These are phyloP conservation scores for Sitophilus oryzae DNA, from an alignment of 1,140 invertebrate genomes.

Conservation along the genomic window DNA sequence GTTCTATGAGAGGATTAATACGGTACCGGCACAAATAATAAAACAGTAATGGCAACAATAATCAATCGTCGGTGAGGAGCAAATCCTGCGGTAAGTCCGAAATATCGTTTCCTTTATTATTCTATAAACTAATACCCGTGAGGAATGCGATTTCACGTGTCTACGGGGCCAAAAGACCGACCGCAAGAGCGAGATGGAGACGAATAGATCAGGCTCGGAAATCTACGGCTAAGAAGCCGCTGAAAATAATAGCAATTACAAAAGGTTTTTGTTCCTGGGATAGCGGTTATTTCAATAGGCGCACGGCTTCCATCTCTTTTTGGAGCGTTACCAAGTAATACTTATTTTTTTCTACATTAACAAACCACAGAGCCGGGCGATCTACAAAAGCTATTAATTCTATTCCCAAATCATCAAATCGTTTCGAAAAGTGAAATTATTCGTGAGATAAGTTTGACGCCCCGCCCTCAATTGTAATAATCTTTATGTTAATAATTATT, in stretches of 20 bases:
- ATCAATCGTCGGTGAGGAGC: neutral
- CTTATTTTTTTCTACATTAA: neutral
- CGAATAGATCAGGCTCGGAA: constrained; percentile 8
- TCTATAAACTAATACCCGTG: constrained; percentile 20
- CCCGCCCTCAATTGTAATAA: too few relatives aligned
- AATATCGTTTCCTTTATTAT: constrained; percentile 7
- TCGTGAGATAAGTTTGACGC: too few relatives aligned
- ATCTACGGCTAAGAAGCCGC: constrained; percentile 16
- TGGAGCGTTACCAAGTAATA: constrained; percentile 1
- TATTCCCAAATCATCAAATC: too few relatives aligned
- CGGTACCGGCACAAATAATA: neutral
- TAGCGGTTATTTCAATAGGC: constrained; percentile 17
- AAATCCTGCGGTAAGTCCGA: neutral
- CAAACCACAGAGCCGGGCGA: neutral
- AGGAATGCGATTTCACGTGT: constrained; percentile 24
- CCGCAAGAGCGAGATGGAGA: too few relatives aligned
- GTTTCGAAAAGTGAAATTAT: too few relatives aligned
- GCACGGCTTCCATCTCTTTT: neutral
- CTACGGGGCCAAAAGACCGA: neutral
- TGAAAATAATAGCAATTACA: constrained; percentile 25
- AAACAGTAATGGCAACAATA: neutral
- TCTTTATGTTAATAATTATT: too few relatives aligned
- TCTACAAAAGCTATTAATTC: too few relatives aligned
- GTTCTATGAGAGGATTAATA: too few relatives aligned
- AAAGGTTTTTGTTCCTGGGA: constrained; percentile 15